phyloP scores from a whole-genome alignment of 2,113 vertebrate genomes.

The Chunga burmeisteri region DNA sequence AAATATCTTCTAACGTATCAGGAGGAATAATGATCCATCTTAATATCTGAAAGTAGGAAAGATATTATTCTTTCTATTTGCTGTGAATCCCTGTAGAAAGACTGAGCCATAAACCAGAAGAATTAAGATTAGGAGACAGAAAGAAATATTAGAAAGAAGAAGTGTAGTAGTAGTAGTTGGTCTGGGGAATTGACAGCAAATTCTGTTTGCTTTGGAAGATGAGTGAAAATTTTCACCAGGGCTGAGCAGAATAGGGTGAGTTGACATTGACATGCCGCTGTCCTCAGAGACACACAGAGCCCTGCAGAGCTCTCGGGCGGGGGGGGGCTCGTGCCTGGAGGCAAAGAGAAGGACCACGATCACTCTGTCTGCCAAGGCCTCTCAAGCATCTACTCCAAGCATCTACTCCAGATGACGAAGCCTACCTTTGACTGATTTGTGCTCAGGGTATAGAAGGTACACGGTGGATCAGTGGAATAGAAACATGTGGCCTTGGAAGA shows the following conservation, averaged over 20 bases:
- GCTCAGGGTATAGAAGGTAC: not conserved
- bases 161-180: not conserved
- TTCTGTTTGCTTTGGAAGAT: not conserved
- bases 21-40: slow-evolving; percentile 50
- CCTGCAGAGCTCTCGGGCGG: not conserved
- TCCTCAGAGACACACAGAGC: not conserved
- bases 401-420: not conserved
- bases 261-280: accelerated
- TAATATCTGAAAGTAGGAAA: slow-evolving; percentile 3
- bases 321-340: not conserved
- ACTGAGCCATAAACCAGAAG: not conserved
- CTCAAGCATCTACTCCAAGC: not conserved
- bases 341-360: not conserved
- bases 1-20: slow-evolving; percentile 51
- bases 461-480: not conserved
- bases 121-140: not conserved
- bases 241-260: not conserved
- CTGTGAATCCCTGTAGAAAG: not conserved
- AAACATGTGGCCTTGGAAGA: not conserved
- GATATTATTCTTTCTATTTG: slow-evolving; percentile 3
- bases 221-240: not conserved
- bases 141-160: not conserved
- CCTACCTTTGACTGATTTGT: not conserved
- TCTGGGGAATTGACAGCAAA: not conserved
- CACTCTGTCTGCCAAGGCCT: not conserved